Percentiles rank a stretch among this genome's conserved stretches.
Conservation (phyloP, 2,797 vertebrate species). For the Astyanax mexicanus region DNA sequence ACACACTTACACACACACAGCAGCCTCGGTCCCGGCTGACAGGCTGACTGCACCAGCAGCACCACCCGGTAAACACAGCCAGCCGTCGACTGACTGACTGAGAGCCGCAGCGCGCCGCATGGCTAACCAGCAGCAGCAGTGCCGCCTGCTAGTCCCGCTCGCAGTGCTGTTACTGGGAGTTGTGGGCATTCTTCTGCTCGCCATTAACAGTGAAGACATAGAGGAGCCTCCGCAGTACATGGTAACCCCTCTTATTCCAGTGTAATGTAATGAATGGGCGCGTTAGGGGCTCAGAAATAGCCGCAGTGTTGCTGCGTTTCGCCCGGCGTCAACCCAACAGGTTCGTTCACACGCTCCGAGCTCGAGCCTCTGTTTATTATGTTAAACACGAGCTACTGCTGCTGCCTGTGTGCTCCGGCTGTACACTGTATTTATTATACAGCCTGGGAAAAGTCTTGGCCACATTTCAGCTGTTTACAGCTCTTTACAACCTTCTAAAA, state of each 20-base stretch:
- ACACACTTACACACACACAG: background rate
- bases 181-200: conserved; percentile 81
- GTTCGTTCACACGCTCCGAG: too few species aligned
- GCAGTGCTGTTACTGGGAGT: conserved; percentile 74
- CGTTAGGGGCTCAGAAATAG: too few species aligned
- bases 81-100: too few species aligned
- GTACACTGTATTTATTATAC: too few species aligned
- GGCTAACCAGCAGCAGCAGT: conserved; percentile 58
- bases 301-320: background rate
- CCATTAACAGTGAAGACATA: conserved; percentile 72
- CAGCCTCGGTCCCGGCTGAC: too few species aligned
- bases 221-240: conserved; percentile 75
- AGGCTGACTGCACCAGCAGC: background rate
- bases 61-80: too few species aligned
- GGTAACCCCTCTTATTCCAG: conserved; percentile 71
- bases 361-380: too few species aligned
- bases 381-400: too few species aligned
- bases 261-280: background rate
- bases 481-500: background rate
- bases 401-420: background rate
- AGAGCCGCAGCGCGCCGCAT: conserved; percentile 59
- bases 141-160: conserved; percentile 59
- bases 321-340: too few species aligned
- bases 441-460: background rate
- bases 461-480: background rate